Conservation (phyloP, 2,888 invertebrate genomes). For the Phymatocera aterrima region DNA sequence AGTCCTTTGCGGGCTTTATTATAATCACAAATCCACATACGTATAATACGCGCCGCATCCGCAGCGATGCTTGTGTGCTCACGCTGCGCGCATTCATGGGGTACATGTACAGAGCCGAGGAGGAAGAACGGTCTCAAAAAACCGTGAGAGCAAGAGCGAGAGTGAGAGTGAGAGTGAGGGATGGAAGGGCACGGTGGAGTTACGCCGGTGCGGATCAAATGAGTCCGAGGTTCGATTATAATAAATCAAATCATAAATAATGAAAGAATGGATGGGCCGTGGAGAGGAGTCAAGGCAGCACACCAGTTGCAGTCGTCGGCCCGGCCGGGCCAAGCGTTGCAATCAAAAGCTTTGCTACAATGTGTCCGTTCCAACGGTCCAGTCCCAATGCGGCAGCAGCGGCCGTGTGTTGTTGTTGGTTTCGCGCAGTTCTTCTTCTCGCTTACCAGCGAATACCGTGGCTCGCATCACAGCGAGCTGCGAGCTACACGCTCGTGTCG, state of each 20-base stretch:
- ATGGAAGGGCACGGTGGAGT: slow-evolving; percentile 46
- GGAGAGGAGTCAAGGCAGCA: neutral
- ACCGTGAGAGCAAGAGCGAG: neutral
- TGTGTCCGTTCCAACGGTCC: slow-evolving; percentile 8
- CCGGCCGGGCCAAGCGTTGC: slow-evolving; percentile 32
- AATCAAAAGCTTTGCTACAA: slow-evolving; percentile 36
- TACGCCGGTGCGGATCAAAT: slow-evolving; percentile 67
- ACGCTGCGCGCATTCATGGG: neutral
- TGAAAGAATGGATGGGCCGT: slow-evolving; percentile 69
- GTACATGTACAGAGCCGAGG: slow-evolving; percentile 14
- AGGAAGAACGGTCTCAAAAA: slow-evolving; percentile 27
- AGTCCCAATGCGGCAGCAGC: neutral
- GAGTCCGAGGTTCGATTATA: slow-evolving; percentile 71
- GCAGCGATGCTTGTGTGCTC: neutral
- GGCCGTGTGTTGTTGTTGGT: slow-evolving; percentile 1
- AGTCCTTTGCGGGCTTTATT: slow-evolving; percentile 42
- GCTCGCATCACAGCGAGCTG: neutral
- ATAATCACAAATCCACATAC: slow-evolving; percentile 48
- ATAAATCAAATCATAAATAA: slow-evolving; percentile 75
- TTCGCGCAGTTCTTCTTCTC: neutral
- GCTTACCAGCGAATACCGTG: neutral
- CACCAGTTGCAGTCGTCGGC: slow-evolving; percentile 36
- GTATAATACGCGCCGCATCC: slow-evolving; percentile 11
- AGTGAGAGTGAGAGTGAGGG: slow-evolving; percentile 43
- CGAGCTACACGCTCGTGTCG: no score